Percentiles rank a stretch among this genome's conserved stretches.
These are phyloP conservation scores for Sisyra nigra DNA, from an alignment of 2,888 invertebrate genomes.

Conservation along the genomic window DNA sequence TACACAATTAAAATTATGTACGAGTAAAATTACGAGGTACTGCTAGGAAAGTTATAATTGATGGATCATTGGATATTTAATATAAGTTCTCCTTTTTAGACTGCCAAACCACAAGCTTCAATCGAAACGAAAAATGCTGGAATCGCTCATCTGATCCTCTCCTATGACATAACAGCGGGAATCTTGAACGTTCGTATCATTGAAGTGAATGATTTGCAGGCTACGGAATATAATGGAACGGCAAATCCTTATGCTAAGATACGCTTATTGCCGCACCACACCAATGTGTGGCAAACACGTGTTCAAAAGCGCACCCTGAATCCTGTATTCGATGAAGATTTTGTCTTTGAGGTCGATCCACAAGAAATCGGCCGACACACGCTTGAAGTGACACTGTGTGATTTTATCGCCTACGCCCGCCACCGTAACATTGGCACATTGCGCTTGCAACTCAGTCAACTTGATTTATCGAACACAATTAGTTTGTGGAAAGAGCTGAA, in stretches of 20 bases:
- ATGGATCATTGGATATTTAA: not conserved
- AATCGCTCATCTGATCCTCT: conserved; percentile 40
- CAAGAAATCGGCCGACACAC: conserved; percentile 33
- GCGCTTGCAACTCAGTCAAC: conserved; percentile 34
- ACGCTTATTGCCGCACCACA: conserved; percentile 40
- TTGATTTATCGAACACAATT: conserved; percentile 38
- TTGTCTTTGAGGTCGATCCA: conserved; percentile 45
- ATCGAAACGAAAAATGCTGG: conserved; percentile 24
- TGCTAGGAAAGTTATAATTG: no score
- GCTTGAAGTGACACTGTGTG: conserved; percentile 43
- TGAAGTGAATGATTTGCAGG: conserved; percentile 42
- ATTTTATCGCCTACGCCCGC: conserved; percentile 45
- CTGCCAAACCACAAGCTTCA: conserved; percentile 15
- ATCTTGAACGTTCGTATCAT: conserved; percentile 44
- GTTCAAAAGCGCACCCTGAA: conserved; percentile 46
- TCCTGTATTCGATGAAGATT: conserved; percentile 52
- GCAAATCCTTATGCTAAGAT: conserved; percentile 53
- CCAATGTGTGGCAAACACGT: conserved; percentile 42
- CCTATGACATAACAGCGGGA: conserved; percentile 43
- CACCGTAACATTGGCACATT: conserved; percentile 47
- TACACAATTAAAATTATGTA: no score
- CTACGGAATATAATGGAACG: conserved; percentile 39
- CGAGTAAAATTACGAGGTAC: no score
- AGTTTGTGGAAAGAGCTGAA: conserved; percentile 38
- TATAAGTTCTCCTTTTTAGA: conserved; percentile 1